Evolutionary conservation across 2,888 invertebrate genomes (phyloP), one percentile per base, ranked within the genome.

Genomic region (Hipparchia semele): DNA sequence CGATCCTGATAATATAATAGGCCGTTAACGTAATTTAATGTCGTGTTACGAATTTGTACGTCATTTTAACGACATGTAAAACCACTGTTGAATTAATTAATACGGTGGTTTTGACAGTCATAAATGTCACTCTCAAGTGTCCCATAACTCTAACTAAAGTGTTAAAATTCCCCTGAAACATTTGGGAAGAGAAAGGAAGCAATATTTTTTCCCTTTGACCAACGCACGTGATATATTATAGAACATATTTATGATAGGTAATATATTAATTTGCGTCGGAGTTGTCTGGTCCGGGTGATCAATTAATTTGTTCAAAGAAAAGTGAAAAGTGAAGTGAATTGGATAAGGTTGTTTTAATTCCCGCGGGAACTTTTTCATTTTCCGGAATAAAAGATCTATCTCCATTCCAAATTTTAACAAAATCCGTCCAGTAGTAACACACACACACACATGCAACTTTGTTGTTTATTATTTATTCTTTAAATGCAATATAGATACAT

Each of bases 71-170:
- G 83, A 82, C 84, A 79, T 80, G 84, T 83, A 82, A 86, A 86
- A 85, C 85, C 84, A 82, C 86, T 82, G 86, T 87, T 86, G 82
- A 82, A 85, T 87, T 91, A 91, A 92, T 92, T 91, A 91, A 89
- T 87, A 84, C 82, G 80, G 77, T 84, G 83, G 84, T 89, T 88
- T 56, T 81, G 80, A 86, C 80, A 82, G 81, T 80, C 87, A 90
- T 92, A 86, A 92, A 86, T 85, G 92, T 92, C 93, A 89, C 82
- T 84, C 85, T 86, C 85, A 89, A 86, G 87, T 85, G 80, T 81
- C 81, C 80, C 83, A 90, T 90, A 90, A 87, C 82, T 91, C 89
- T 87, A 88, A 83, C 78, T 77, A 79, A 81, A 80, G 81, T 80
- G 81, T 87, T 88, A 86, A 53, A 83, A 81, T 80, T 80, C 74